Percentiles rank a stretch among this genome's conserved stretches.
Conservation (phyloP, 2,113 vertebrate species). For the Coptodon rendalli region DNA sequence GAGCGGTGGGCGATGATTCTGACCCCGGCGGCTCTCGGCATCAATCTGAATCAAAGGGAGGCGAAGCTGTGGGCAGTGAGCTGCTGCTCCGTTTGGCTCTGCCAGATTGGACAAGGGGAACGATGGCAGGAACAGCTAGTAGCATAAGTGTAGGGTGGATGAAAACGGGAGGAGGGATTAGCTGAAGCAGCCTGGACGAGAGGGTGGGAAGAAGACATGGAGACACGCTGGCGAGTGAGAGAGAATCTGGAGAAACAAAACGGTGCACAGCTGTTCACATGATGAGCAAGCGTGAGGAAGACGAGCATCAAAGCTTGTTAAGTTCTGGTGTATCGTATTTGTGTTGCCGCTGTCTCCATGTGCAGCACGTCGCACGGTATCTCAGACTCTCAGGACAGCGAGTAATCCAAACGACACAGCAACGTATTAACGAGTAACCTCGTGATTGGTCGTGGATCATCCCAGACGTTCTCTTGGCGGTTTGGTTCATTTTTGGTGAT, state of each 20-base stretch:
- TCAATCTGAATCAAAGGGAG: slow-evolving; percentile 17
- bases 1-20: neutral
- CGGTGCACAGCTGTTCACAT: neutral
- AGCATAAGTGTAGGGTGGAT: neutral
- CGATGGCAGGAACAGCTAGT: neutral
- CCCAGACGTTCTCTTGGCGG: neutral
- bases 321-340: neutral
- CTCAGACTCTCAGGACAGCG: neutral
- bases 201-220: neutral
- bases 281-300: neutral
- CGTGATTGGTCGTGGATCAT: neutral
- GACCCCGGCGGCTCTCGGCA: neutral
- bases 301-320: neutral
- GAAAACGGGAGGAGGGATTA: neutral
- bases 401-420: neutral
- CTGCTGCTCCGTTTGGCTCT: neutral
- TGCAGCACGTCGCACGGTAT: neutral
- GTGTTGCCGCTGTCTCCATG: neutral
- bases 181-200: neutral
- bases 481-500: neutral
- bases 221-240: neutral
- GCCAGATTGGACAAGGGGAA: neutral
- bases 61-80: slow-evolving; percentile 13
- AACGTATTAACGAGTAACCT: neutral
- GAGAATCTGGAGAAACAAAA: neutral